These are phyloP conservation scores for Diorhabda elongata DNA, from an alignment of 1,140 invertebrate genomes.

Conservation along the genomic window DNA sequence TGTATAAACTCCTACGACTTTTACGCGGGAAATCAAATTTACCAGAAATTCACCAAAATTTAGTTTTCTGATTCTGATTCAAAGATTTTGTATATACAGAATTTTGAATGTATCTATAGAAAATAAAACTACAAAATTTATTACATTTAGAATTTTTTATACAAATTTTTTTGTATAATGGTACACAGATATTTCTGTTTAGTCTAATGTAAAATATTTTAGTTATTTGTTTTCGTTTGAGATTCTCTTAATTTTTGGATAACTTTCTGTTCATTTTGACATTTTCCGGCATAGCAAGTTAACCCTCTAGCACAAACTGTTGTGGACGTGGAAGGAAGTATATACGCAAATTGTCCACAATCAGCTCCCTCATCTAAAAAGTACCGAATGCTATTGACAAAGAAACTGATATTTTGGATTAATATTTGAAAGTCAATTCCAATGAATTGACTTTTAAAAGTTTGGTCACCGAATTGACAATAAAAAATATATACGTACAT, in stretches of 20 bases:
- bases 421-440: neutral
- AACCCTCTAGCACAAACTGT: neutral
- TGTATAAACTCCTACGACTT: too few species aligned
- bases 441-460: neutral
- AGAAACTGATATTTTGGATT: neutral
- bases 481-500: neutral
- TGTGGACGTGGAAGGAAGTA: neutral
- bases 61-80: neutral
- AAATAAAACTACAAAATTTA: neutral
- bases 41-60: too few species aligned
- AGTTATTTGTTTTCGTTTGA: too few species aligned
- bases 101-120: neutral
- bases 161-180: neutral
- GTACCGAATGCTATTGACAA: neutral
- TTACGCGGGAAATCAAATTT: too few species aligned
- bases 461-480: neutral
- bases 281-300: neutral
- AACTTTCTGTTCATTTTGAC: neutral
- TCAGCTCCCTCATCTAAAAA: neutral
- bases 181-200: neutral
- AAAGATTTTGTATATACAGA: neutral
- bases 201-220: neutral
- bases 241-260: neutral
- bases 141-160: neutral
- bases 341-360: neutral